phyloP scores from a whole-genome alignment of 2,113 vertebrate genomes.

The Vimba vimba region DNA sequence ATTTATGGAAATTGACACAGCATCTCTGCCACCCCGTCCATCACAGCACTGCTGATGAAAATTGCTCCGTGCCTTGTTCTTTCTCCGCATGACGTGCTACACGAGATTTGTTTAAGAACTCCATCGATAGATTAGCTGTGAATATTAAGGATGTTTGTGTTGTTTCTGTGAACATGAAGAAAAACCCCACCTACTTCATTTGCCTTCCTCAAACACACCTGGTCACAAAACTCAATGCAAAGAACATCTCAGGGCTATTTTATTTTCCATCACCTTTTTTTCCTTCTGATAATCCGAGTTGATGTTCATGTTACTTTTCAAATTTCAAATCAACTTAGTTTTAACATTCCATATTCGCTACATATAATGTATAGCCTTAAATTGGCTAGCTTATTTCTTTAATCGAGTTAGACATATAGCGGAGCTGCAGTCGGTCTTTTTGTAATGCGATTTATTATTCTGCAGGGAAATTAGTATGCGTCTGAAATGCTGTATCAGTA shows the following conservation, averaged over 20 bases:
- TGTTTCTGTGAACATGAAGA: neutral
- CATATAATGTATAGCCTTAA: slow-evolving; percentile 35
- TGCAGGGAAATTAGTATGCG: slow-evolving; percentile 43
- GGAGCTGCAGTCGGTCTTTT: neutral
- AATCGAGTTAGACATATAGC: slow-evolving; percentile 12
- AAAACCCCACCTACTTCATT: neutral
- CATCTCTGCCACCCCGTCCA: neutral
- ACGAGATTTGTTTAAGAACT: neutral
- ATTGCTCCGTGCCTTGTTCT: neutral
- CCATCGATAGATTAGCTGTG: neutral
- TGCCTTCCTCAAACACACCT: slow-evolving; percentile 3
- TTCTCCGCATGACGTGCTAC: neutral
- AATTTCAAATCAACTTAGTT: slow-evolving; percentile 6
- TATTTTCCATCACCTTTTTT: neutral
- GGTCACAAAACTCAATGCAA: neutral
- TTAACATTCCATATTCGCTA: slow-evolving; percentile 16
- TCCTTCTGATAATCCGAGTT: neutral
- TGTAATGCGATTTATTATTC: slow-evolving; percentile 48
- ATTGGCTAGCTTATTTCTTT: slow-evolving; percentile 36
- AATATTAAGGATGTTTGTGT: slow-evolving; percentile 6
- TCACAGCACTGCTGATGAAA: neutral
- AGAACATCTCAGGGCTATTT: neutral
- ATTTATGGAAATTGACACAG: slow-evolving; percentile 17
- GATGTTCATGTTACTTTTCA: slow-evolving; percentile 29
- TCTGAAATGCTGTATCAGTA: slow-evolving; percentile 44